Conservation (phyloP, 2,888 invertebrate species). For the Cheilosia variabilis region DNA sequence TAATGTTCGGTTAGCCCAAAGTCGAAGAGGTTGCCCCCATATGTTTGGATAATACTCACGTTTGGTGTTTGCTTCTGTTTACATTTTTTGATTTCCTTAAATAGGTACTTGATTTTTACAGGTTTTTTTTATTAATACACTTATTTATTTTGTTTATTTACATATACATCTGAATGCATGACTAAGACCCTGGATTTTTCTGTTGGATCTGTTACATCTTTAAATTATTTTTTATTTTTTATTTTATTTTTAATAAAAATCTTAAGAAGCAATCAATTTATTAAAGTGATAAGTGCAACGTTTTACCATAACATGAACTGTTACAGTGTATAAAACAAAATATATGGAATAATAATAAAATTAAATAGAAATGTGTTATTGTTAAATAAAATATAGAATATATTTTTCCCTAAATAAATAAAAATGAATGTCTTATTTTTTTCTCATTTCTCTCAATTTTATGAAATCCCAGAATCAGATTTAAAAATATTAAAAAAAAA, state of each 20-base stretch:
- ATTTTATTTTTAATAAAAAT: not conserved
- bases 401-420: not conserved
- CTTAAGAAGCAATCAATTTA: not conserved
- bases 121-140: not conserved
- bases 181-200: constrained; percentile 18
- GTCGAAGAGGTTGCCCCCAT: constrained; percentile 22
- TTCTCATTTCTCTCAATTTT: constrained; percentile 3
- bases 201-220: constrained; percentile 13
- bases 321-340: not conserved
- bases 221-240: not conserved
- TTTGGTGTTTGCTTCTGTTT: constrained; percentile 3
- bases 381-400: not conserved
- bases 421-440: not conserved
- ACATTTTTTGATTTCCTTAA: not conserved
- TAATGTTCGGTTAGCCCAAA: constrained; percentile 9
- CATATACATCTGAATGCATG: constrained; percentile 16
- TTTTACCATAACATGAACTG: too few relatives aligned
- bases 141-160: not conserved
- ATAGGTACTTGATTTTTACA: constrained; percentile 2
- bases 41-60: constrained; percentile 45
- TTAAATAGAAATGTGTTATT: constrained; percentile 5
- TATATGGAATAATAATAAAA: constrained; percentile 11
- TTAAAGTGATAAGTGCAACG: too few relatives aligned
- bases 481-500: not conserved
- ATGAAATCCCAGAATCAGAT: constrained; percentile 12